Conservation (phyloP, 2,888 invertebrate genomes). For the Sinelater perroti region DNA sequence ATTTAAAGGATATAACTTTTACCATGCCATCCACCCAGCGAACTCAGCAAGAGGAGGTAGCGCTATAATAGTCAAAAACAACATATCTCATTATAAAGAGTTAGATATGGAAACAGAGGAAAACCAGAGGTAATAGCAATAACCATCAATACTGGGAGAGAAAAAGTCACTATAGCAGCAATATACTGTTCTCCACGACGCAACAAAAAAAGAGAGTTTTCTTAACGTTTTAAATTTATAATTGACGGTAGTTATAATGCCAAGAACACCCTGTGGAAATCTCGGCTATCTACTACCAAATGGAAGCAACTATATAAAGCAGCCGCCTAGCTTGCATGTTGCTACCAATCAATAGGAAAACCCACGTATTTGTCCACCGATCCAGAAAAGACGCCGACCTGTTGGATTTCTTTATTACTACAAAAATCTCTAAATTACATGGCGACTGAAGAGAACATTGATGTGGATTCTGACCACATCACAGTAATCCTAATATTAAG, state of each 20-base stretch:
- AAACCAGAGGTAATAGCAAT: slow-evolving; percentile 20
- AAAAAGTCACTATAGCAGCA: slow-evolving; percentile 14
- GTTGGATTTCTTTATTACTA: slow-evolving; percentile 41
- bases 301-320: slow-evolving; percentile 15
- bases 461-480: slow-evolving; percentile 5
- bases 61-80: slow-evolving; percentile 33
- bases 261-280: slow-evolving; percentile 42
- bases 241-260: slow-evolving; percentile 42
- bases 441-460: slow-evolving; percentile 25
- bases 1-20: slow-evolving; percentile 26
- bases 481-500: slow-evolving; percentile 29
- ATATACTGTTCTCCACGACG: slow-evolving; percentile 43
- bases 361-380: slow-evolving; percentile 46
- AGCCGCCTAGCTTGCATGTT: background rate
- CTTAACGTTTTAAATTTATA: slow-evolving; percentile 38
- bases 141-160: slow-evolving; percentile 16
- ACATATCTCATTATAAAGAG: slow-evolving; percentile 26
- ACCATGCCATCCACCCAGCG: slow-evolving; percentile 30
- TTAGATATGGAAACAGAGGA: slow-evolving; percentile 21
- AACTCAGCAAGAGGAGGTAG: slow-evolving; percentile 28
- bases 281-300: slow-evolving; percentile 34
- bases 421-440: too few species aligned
- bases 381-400: slow-evolving; percentile 36
- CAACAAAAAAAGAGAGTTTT: slow-evolving; percentile 36
- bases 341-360: slow-evolving; percentile 33